Percentiles rank a stretch among this genome's conserved stretches.
These are phyloP conservation scores for Hyphantria cunea DNA, from an alignment of 1,140 invertebrate species.

Conservation along the genomic window DNA sequence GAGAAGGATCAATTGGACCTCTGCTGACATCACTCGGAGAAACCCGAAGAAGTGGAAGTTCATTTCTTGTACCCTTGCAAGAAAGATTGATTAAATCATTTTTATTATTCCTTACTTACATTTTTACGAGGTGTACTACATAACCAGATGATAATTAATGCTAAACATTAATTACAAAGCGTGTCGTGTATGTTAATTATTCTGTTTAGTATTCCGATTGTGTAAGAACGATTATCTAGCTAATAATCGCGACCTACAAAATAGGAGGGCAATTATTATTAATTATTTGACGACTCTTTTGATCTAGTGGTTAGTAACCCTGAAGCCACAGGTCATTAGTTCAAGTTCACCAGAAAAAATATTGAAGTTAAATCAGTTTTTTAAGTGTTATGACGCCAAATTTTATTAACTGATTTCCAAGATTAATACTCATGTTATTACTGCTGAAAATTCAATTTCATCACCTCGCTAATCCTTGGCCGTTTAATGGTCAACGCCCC, in stretches of 20 bases:
- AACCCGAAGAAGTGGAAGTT: too few species aligned
- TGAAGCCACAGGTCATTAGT: too few species aligned
- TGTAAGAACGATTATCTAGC: slow-evolving; percentile 17
- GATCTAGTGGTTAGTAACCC: not conserved
- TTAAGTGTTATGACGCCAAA: not conserved
- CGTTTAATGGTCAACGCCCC: slow-evolving; percentile 19
- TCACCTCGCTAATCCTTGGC: slow-evolving; percentile 3
- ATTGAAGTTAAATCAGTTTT: too few species aligned
- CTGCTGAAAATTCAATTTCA: not conserved
- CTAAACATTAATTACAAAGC: slow-evolving; percentile 10
- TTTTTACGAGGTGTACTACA: slow-evolving; percentile 1
- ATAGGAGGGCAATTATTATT: not conserved
- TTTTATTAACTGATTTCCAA: not conserved
- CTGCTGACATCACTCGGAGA: too few species aligned
- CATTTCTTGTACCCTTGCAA: not conserved
- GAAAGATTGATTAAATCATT: not conserved
- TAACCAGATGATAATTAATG: not conserved
- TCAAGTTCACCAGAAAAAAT: too few species aligned
- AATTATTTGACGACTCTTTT: not conserved
- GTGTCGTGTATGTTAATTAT: slow-evolving; percentile 20
- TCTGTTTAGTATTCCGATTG: slow-evolving; percentile 12
- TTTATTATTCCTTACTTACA: not conserved
- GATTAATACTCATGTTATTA: not conserved
- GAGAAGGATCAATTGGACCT: too few species aligned
- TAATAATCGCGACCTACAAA: slow-evolving; percentile 14